Base-by-base conservation (phyloP, 2,797 vertebrate genomes). In the Lithobates pipiens region DNA sequence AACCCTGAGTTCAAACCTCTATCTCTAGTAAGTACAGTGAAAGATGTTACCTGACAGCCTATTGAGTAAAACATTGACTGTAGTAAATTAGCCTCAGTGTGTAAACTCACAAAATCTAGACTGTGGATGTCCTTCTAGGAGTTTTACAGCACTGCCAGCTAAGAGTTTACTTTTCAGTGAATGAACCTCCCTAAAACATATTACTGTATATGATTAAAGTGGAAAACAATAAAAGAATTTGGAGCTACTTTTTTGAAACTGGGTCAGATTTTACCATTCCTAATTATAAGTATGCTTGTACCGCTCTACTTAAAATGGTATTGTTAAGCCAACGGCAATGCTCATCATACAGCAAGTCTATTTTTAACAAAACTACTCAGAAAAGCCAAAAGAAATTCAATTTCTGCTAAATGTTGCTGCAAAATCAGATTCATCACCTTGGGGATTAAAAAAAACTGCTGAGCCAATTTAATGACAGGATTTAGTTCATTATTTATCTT, bases 401-500 rank as follows among this genome's bases (percentile, higher is more conserved):
- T 94, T 93, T 92, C 90, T 92, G 91, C 86, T 91, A 92, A 93
- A 92, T 92, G 91, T 90, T 93, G 88, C 91, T 93, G 88, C 89
- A 92, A 91, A 93, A 93, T 91, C 93, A 93, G 91, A 94, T 94
- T 93, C 91, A 93, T 93, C 91, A 93, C 92, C 85, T 85, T 73
- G 85, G 91, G 91, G 92, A 94, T 92, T 93, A 94, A 92, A 91
- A 91, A 93, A 94, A 93, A 94, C 93, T 0, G 88, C 93, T 95
- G 92, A 92, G 91, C 91, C 92, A 94, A 91, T 94, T 95, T 93
- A 93, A 94, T 93, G 94, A 94, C 92, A 93, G 91, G 91, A 91
- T 95, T 92, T 93, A 93, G 91, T 95, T 93, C 93, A 95, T 95
- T 96, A 94, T 95, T 95, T 95, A 95, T 95, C 90, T 93, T 93